Evolutionary conservation across 2,888 invertebrate genomes (phyloP).

Genomic region (Nebria brevicollis): DNA sequence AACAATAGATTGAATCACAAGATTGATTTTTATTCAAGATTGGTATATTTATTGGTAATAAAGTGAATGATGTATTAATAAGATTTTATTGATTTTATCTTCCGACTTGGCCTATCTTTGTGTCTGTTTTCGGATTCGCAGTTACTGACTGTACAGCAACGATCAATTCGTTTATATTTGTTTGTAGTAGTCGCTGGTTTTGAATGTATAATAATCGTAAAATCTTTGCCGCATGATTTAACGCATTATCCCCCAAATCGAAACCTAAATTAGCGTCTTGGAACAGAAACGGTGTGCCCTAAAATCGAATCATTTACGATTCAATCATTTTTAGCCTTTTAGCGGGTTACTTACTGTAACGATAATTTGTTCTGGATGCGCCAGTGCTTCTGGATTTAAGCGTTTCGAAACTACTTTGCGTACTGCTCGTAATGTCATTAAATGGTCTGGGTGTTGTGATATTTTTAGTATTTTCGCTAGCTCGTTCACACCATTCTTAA

Average conservation of each 20-base stretch:
- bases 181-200: conserved; percentile 88
- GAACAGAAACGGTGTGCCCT: conserved; percentile 77
- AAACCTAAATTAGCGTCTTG: conserved; percentile 75
- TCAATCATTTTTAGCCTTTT: not conserved
- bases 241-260: conserved; percentile 70
- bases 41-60: not conserved
- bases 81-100: conserved; percentile 59
- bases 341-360: conserved; percentile 58
- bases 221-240: conserved; percentile 80
- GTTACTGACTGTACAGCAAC: conserved; percentile 93
- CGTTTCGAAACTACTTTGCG: conserved; percentile 70
- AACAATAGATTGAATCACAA: not conserved
- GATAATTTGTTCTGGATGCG: conserved; percentile 66
- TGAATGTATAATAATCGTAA: conserved; percentile 84
- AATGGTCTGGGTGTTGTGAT: conserved; percentile 82
- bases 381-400: conserved; percentile 69
- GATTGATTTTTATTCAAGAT: not conserved
- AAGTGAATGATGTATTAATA: not conserved
- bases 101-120: conserved; percentile 93
- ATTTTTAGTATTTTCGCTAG: conserved; percentile 84
- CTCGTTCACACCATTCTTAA: conserved; percentile 82
- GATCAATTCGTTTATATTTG: conserved; percentile 92
- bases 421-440: conserved; percentile 77
- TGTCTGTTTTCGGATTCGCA: conserved; percentile 97
- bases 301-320: not conserved